These are phyloP conservation scores for Syrphus vitripennis DNA, from an alignment of 2,888 invertebrate genomes.

Conservation along the genomic window DNA sequence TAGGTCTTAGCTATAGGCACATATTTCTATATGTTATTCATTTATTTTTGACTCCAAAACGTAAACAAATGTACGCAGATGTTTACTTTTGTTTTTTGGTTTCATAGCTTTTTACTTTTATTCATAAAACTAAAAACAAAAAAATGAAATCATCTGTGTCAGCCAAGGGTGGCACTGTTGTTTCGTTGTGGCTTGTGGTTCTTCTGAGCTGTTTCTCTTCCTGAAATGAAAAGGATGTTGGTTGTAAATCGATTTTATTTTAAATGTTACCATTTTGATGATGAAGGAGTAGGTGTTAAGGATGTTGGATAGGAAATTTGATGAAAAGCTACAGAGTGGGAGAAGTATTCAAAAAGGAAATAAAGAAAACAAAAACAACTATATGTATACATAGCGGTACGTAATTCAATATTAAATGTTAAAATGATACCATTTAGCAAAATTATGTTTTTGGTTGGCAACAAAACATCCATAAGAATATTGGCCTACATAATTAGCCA, in stretches of 20 bases:
- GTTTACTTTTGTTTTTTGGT: background rate
- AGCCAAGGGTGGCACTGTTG: background rate
- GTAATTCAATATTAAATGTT: background rate
- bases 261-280: background rate
- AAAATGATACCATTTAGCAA: no score
- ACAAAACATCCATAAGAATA: no score
- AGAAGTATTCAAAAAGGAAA: background rate
- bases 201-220: background rate
- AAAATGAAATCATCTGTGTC: background rate
- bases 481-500: no score
- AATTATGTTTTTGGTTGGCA: no score
- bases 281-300: background rate
- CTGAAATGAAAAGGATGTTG: background rate
- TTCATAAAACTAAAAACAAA: background rate
- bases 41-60: background rate
- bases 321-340: background rate
- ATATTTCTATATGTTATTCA: background rate
- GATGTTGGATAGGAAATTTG: background rate
- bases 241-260: conserved; percentile 7
- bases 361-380: background rate
- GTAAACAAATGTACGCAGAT: background rate
- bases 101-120: background rate
- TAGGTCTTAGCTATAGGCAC: background rate
- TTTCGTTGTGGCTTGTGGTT: background rate
- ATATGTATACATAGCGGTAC: no score